A percentile compares a stretch with the other conserved stretches of the same genome.
Evolutionary conservation across 2,797 vertebrate species (phyloP).

Genomic region (Gadopsis bispinosus): DNA sequence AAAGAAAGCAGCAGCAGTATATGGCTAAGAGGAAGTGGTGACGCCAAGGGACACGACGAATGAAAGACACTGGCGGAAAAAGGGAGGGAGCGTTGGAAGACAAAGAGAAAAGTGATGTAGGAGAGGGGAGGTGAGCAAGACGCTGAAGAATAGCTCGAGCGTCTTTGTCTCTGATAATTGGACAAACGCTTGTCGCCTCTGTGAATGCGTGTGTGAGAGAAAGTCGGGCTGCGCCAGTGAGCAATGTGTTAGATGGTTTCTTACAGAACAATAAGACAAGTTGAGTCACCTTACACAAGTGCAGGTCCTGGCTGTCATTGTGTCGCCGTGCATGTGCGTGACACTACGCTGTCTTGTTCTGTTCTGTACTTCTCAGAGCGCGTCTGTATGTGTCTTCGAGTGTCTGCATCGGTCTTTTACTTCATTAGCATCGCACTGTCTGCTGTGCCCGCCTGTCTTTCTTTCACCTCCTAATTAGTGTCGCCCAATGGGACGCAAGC

Average conservation of each 20-base stretch:
- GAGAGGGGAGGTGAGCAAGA: constrained; percentile 50
- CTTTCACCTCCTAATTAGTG: neutral
- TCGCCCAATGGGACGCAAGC: neutral
- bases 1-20: constrained; percentile 58
- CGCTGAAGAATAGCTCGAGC: constrained; percentile 4
- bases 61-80: constrained; percentile 43
- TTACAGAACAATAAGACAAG: constrained; percentile 43
- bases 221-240: constrained; percentile 23
- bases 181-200: constrained; percentile 36
- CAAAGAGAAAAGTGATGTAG: constrained; percentile 53
- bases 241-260: constrained; percentile 40
- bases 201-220: constrained; percentile 3
- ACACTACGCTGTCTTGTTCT: constrained; percentile 3
- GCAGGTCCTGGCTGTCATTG: constrained; percentile 28
- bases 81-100: constrained; percentile 56
- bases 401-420: neutral
- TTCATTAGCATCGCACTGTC: constrained; percentile 1
- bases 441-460: neutral
- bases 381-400: neutral
- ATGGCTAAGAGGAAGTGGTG: constrained; percentile 79
- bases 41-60: constrained; percentile 62
- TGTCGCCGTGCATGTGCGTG: constrained; percentile 12
- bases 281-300: constrained; percentile 58
- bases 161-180: constrained; percentile 56
- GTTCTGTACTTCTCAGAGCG: neutral